These are phyloP conservation scores for Penaeus japonicus DNA, from an alignment of 1,140 invertebrate species.

Conservation along the genomic window DNA sequence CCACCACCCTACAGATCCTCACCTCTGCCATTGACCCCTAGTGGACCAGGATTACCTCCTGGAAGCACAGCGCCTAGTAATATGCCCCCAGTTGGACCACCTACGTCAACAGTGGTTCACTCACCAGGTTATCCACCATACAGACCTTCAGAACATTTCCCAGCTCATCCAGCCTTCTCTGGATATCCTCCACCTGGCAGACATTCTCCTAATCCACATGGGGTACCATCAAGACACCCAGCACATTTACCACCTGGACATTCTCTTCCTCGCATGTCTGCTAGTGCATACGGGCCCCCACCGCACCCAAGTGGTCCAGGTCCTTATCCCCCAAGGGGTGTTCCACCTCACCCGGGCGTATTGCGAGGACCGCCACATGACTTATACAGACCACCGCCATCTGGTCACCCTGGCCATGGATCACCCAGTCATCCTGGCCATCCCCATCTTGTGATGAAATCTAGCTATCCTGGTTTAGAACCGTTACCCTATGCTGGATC, in stretches of 20 bases:
- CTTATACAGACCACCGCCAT: conserved; percentile 49
- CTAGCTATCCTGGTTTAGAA: conserved; percentile 57
- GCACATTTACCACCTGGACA: conserved; percentile 37
- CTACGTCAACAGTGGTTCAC: conserved; percentile 40
- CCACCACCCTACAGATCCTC: conserved; percentile 54
- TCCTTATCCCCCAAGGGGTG: conserved; percentile 34
- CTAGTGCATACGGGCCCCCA: conserved; percentile 32
- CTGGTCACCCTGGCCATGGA: conserved; percentile 34
- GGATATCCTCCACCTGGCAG: conserved; percentile 41
- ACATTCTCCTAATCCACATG: conserved; percentile 50
- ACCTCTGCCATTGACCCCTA: conserved; percentile 49
- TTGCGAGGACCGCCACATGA: conserved; percentile 57
- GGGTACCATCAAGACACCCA: conserved; percentile 31
- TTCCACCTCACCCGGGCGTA: conserved; percentile 56
- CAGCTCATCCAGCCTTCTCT: conserved; percentile 51
- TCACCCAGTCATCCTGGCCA: conserved; percentile 56
- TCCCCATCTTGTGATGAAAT: conserved; percentile 53
- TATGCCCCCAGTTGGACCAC: conserved; percentile 47
- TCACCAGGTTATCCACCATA: conserved; percentile 43
- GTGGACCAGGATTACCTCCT: conserved; percentile 37
- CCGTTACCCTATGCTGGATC: conserved; percentile 55
- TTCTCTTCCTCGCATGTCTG: conserved; percentile 30
- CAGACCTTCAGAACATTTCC: conserved; percentile 48
- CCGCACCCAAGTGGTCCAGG: conserved; percentile 33
- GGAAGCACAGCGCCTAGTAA: conserved; percentile 33